Conservation (phyloP, 2,797 vertebrate species). For the Gobio occitaniae region DNA sequence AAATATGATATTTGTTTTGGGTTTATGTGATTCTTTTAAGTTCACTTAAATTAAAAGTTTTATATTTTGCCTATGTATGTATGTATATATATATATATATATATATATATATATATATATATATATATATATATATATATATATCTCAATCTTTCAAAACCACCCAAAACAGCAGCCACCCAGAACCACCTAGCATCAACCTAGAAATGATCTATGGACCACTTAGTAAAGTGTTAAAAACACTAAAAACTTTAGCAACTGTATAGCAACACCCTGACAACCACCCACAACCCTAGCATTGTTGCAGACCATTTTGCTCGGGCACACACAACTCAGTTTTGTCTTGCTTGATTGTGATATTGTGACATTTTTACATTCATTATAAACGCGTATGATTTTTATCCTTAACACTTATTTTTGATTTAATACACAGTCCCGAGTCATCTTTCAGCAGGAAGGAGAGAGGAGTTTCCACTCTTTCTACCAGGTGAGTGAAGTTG, state of each 20-base stretch:
- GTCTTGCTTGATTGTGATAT: neutral
- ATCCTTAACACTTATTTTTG: neutral
- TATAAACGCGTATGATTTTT: slow-evolving; percentile 1
- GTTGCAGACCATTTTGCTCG: neutral
- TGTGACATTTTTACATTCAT: neutral
- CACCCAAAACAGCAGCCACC: neutral
- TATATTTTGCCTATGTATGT: too few species aligned
- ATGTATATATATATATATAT: too few species aligned
- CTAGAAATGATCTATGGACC: neutral
- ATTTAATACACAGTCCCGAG: slow-evolving; percentile 83
- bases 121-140: too few species aligned
- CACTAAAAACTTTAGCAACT: neutral
- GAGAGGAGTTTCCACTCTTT: slow-evolving; percentile 98
- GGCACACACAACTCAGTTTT: neutral
- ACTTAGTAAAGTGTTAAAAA: neutral
- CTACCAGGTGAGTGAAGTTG: slow-evolving; percentile 87
- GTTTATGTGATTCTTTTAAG: too few species aligned
- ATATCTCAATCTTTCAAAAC: neutral
- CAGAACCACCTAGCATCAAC: neutral
- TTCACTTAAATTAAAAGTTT: too few species aligned
- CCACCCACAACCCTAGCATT: neutral
- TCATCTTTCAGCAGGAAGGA: slow-evolving; percentile 95
- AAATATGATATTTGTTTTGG: too few species aligned
- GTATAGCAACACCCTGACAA: neutral
- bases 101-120: too few species aligned